phyloP scores from a whole-genome alignment of 1,140 invertebrate genomes.

The Macrocentrus cingulum region DNA sequence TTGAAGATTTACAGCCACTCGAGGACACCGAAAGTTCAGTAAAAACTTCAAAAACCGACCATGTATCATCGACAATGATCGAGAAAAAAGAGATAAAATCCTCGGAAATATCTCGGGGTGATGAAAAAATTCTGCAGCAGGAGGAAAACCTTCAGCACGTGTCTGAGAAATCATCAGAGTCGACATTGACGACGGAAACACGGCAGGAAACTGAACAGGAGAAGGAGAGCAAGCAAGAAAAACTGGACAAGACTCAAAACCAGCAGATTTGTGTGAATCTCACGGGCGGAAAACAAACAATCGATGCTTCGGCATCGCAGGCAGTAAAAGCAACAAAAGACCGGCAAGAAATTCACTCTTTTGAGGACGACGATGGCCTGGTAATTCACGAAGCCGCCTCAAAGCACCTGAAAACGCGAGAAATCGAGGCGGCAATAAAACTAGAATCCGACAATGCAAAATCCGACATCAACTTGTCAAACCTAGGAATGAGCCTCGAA shows the following conservation, averaged over 20 bases:
- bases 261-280: conserved; percentile 42
- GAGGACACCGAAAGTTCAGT: conserved; percentile 27
- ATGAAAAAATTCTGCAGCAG: conserved; percentile 41
- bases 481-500: conserved; percentile 23
- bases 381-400: conserved; percentile 35
- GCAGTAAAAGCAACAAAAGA: conserved; percentile 35
- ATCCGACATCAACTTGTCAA: background rate
- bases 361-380: conserved; percentile 43
- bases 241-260: conserved; percentile 35
- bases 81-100: conserved; percentile 47
- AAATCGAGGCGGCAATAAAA: conserved; percentile 40
- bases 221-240: conserved; percentile 35
- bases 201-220: conserved; percentile 42
- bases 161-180: conserved; percentile 41
- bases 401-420: conserved; percentile 35
- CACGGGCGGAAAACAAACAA: conserved; percentile 38
- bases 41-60: conserved; percentile 47
- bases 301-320: conserved; percentile 41
- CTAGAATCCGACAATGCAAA: conserved; percentile 39
- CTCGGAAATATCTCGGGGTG: conserved; percentile 41
- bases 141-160: conserved; percentile 45
- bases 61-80: conserved; percentile 35
- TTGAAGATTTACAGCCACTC: conserved; percentile 34
- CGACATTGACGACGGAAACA: conserved; percentile 40
- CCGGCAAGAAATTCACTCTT: conserved; percentile 30